Evolutionary conservation across 2,888 invertebrate species (phyloP).

Genomic region (Exocentrus adspersus): DNA sequence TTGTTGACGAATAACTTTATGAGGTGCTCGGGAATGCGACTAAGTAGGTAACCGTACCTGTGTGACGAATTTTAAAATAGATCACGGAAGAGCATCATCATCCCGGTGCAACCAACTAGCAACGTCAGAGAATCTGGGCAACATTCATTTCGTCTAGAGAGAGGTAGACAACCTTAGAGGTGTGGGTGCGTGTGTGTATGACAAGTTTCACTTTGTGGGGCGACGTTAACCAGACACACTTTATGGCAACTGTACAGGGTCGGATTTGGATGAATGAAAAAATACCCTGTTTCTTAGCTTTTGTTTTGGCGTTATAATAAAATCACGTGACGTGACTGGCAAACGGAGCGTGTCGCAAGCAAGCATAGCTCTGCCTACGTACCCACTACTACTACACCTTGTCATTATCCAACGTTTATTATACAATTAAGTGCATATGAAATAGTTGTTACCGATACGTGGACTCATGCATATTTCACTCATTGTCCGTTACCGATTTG

Average conservation of each 20-base stretch:
- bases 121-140: slow-evolving; percentile 54
- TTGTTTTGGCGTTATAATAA: too few relatives aligned
- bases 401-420: slow-evolving; percentile 3
- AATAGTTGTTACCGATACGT: slow-evolving; percentile 18
- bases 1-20: too few relatives aligned
- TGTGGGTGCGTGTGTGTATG: slow-evolving; percentile 41
- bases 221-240: slow-evolving; percentile 38
- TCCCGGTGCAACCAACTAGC: slow-evolving; percentile 53
- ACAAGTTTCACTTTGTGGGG: slow-evolving; percentile 28
- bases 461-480: slow-evolving; percentile 24
- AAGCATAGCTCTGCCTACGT: neutral
- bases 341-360: neutral
- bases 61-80: slow-evolving; percentile 57
- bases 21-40: slow-evolving; percentile 35
- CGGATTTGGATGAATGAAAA: too few relatives aligned
- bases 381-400: too few relatives aligned
- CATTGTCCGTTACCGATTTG: slow-evolving; percentile 11
- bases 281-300: neutral
- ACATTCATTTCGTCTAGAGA: slow-evolving; percentile 41
- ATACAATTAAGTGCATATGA: slow-evolving; percentile 17
- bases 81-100: slow-evolving; percentile 56
- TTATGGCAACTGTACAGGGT: too few relatives aligned
- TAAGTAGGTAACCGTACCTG: slow-evolving; percentile 36
- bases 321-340: neutral
- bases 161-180: slow-evolving; percentile 53